Evolutionary conservation across 1,140 invertebrate genomes (phyloP), one percentile per base, ranked within the genome.

Genomic region (Leptopilina clavipes): DNA sequence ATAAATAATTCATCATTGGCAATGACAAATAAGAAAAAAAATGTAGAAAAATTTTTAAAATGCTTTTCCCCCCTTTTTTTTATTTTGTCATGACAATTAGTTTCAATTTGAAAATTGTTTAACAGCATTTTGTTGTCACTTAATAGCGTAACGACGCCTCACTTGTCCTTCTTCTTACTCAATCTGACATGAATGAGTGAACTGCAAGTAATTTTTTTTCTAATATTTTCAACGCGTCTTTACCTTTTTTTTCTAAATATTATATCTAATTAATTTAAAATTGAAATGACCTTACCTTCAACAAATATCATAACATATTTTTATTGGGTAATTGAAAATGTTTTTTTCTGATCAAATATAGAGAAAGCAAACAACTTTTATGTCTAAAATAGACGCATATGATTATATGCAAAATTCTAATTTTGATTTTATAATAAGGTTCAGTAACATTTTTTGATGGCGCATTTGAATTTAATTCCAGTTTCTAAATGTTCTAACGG

Each of bases 31-130:
- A 52, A 48, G 7, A 52, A 52, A 17, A 31, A n/a, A n/a, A 52
- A 52, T 52, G 14, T 17, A 17, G 17, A 3, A 52, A n/a, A 52
- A 17, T 48, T 48, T 48, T 40, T 1, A 40, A 40, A 48, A 48
- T 10, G 14, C 5, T 3, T 52, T 17, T n/a, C n/a, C 0, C 5
- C 14, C 1, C 5, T 31, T 31, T 31, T 31, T 7, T 52, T 52
- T 52, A 17, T 52, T 52, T 52, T 52, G 14, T 17, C 14, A 52
- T 52, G 48, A 17, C 48, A 52, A 52, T 52, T 52, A 52, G 48
- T 52, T 52, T 52, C n/a, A 52, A 52, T 12, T 52, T 52, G 48
- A 52, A 52, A 52, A 52, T 52, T 52, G 48, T 52, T 52, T 52
- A 52, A 52, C 14, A 52, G 48, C 48, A 17, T 52, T 52, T 52